These are phyloP conservation scores for Orchesella cincta DNA, from an alignment of 1,140 invertebrate species.

Conservation along the genomic window DNA sequence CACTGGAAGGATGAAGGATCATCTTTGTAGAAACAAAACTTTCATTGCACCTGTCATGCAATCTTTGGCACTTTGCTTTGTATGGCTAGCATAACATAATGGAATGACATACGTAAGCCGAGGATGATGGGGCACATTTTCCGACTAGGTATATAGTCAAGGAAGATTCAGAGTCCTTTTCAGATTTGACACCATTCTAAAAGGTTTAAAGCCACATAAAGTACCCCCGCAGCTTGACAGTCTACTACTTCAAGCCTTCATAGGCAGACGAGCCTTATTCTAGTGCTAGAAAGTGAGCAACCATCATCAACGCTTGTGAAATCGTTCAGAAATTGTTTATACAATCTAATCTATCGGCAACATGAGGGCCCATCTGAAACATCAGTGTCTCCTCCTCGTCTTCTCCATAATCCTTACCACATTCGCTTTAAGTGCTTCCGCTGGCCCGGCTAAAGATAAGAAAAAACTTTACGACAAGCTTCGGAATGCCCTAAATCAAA, in stretches of 20 bases:
- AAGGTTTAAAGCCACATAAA: slow-evolving; percentile 24
- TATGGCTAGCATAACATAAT: too few relatives aligned
- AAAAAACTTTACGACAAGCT: slow-evolving; percentile 23
- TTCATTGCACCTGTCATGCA: too few relatives aligned
- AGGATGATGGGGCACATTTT: too few relatives aligned
- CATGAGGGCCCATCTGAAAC: not conserved
- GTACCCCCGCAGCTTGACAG: not conserved
- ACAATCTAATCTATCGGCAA: not conserved
- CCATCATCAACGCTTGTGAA: not conserved
- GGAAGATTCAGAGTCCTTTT: not conserved
- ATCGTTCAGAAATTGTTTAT: not conserved
- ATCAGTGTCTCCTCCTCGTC: not conserved
- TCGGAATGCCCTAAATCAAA: slow-evolving; percentile 15
- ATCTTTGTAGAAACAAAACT: too few relatives aligned
- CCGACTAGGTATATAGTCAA: too few relatives aligned
- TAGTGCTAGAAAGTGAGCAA: not conserved
- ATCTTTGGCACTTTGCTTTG: too few relatives aligned
- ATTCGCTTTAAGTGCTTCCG: slow-evolving; percentile 1
- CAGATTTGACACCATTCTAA: slow-evolving; percentile 1
- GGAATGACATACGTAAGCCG: too few relatives aligned
- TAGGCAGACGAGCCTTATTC: not conserved
- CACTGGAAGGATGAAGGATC: too few relatives aligned
- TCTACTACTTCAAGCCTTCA: not conserved
- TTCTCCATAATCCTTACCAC: not conserved
- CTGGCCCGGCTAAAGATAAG: slow-evolving; percentile 9